These are phyloP conservation scores for Diachrysia chrysitis DNA, from an alignment of 2,888 invertebrate genomes.

Conservation along the genomic window DNA sequence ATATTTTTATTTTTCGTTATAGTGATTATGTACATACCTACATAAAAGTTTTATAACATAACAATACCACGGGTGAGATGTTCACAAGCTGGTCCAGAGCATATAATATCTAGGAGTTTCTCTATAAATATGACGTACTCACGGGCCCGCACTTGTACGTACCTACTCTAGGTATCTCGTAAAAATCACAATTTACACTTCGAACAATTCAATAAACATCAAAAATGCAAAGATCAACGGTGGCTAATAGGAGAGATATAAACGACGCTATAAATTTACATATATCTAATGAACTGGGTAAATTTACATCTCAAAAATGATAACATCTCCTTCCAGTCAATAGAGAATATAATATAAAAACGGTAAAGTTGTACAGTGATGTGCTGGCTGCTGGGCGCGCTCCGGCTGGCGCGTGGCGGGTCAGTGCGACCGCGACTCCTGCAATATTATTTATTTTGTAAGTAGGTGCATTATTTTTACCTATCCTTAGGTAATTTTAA, in stretches of 20 bases:
- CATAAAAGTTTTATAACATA: background rate
- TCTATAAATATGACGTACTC: background rate
- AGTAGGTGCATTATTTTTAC: too few relatives aligned
- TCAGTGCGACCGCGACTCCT: conserved; percentile 58
- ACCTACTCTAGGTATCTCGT: conserved; percentile 29
- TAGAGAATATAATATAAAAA: conserved; percentile 83
- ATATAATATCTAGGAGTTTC: background rate
- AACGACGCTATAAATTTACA: conserved; percentile 83
- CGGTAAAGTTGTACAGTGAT: conserved; percentile 63
- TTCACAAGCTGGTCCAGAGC: conserved; percentile 1
- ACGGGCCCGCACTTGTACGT: conserved; percentile 19
- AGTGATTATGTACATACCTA: conserved; percentile 7
- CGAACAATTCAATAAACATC: conserved; percentile 83
- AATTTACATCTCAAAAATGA: conserved; percentile 88
- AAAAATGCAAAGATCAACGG: conserved; percentile 83
- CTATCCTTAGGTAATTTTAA: too few relatives aligned
- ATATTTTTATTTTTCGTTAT: background rate
- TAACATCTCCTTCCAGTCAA: conserved; percentile 80
- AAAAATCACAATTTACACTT: conserved; percentile 67
- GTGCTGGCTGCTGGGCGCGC: conserved; percentile 46
- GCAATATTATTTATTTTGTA: conserved; percentile 20
- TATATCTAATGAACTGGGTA: conserved; percentile 81
- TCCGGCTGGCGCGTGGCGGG: conserved; percentile 47
- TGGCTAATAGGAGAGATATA: conserved; percentile 83
- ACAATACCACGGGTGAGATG: background rate